Base-by-base conservation (phyloP, 2,113 vertebrate genomes). In the Ascaphus truei region DNA sequence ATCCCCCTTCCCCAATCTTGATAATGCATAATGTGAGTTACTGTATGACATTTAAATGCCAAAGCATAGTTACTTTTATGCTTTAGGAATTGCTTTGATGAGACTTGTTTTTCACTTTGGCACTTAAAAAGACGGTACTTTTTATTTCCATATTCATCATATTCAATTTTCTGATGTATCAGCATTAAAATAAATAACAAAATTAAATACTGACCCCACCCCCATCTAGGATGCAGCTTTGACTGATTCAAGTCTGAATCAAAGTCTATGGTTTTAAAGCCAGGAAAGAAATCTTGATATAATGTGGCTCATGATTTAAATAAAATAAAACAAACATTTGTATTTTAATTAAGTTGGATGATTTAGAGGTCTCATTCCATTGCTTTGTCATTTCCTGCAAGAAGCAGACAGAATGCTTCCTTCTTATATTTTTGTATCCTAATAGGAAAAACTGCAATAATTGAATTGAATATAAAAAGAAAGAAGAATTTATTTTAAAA, bases 21-120 rank as follows among this genome's bases (percentile, higher is more conserved):
- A 62, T 62, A 62, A 39, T 18, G 41, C 59, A 62, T 31, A 62
- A 62, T 31, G n/a, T n/a, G 16, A 48, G 39, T 62, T 62, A 62
- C 27, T 62, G 45, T 62, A 62, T 62, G 59, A 62, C 59, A 39
- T 62, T 60, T 61, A 62, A 62, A 62, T 62, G 59, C 59, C 59
- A 47, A 22, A 39, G 48, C 41, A 62, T 22, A 62, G 59, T 31
- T 36, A 48, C 48, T 39, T 62, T 62, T 62, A 62, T 62, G 59
- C 48, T 62, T 41, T n/a, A n/a, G n/a, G n/a, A 62, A 47, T 62
- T 62, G 48, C 48, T 39, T 62, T 31, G 41, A 47, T 62, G 48
- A 39, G 48, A 47, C 48, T 47, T 62, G 26, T 33, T 48, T 62
- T 62, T 62, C 48, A 47, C 33, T 51, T 62, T 62, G 59, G 59